phyloP scores from a whole-genome alignment of 1,140 invertebrate species.

The Aricia agestis region DNA sequence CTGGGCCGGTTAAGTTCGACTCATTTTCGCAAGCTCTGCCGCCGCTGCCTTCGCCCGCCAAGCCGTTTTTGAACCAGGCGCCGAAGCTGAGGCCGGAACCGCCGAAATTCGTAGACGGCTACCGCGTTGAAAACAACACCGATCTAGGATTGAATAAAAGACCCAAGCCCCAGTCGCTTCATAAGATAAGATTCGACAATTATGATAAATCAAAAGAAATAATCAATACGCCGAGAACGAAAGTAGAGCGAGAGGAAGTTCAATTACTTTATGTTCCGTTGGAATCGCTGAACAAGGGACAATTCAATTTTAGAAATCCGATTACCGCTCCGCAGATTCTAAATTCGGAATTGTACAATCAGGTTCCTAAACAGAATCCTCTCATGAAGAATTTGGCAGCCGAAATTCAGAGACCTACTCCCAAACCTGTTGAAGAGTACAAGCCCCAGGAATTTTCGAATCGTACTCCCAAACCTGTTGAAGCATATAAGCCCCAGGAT shows the following conservation, averaged over 20 bases:
- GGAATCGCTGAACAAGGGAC: conserved; percentile 82
- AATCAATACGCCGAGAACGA: conserved; percentile 38
- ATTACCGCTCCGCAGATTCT: conserved; percentile 43
- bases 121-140: conserved; percentile 56
- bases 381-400: conserved; percentile 50
- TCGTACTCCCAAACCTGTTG: conserved; percentile 33
- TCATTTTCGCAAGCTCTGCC: conserved; percentile 39
- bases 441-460: conserved; percentile 34
- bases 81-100: conserved; percentile 40
- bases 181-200: conserved; percentile 60
- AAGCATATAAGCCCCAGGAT: conserved; percentile 42
- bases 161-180: conserved; percentile 45
- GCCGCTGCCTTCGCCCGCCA: conserved; percentile 39
- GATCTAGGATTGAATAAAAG: conserved; percentile 39
- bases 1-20: conserved; percentile 49
- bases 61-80: conserved; percentile 40
- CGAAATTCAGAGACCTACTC: conserved; percentile 44
- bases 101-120: conserved; percentile 65
- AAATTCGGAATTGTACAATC: conserved; percentile 53
- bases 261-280: conserved; percentile 88
- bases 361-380: conserved; percentile 46
- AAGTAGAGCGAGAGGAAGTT: conserved; percentile 80
- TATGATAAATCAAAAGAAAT: conserved; percentile 45
- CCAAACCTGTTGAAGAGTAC: conserved; percentile 41
- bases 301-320: conserved; percentile 65